A percentile compares a stretch with the other conserved stretches of the same genome.
These are phyloP conservation scores for Columba guinea DNA, from an alignment of 2,797 vertebrate genomes.

Conservation along the genomic window DNA sequence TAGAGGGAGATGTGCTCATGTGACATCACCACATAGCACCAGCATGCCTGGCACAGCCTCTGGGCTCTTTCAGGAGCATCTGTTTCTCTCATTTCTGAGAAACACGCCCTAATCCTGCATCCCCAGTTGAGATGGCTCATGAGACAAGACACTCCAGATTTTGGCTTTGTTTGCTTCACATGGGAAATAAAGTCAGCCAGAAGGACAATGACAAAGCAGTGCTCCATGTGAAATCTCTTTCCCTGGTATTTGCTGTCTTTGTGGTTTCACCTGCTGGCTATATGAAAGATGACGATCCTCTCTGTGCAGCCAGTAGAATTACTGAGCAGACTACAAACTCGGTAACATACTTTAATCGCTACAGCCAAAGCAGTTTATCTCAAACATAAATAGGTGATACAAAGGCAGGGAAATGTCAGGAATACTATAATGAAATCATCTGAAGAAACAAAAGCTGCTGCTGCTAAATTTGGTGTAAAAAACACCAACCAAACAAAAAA, in stretches of 20 bases:
- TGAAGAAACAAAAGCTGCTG: background rate
- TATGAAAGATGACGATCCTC: background rate
- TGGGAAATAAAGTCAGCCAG: background rate
- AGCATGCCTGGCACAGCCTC: background rate
- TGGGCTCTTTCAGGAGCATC: background rate
- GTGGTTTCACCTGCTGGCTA: background rate
- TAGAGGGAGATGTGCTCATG: rapidly evolving
- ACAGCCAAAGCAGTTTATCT: background rate
- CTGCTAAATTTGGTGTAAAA: background rate
- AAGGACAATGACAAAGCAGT: background rate
- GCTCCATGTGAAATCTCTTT: background rate
- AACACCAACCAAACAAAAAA: background rate
- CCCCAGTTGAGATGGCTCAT: background rate
- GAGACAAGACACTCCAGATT: background rate
- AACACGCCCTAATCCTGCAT: background rate
- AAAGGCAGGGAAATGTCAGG: background rate
- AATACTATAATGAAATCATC: background rate
- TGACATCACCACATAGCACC: background rate
- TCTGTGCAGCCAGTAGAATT: background rate
- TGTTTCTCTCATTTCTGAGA: background rate
- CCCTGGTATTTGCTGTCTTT: background rate
- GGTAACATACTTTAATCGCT: background rate
- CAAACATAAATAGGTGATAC: background rate
- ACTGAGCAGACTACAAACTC: background rate
- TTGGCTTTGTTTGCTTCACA: background rate